Percentiles rank a stretch among this genome's conserved stretches.
phyloP scores from a whole-genome alignment of 2,113 vertebrate species.

The Tauraco erythrolophus region DNA sequence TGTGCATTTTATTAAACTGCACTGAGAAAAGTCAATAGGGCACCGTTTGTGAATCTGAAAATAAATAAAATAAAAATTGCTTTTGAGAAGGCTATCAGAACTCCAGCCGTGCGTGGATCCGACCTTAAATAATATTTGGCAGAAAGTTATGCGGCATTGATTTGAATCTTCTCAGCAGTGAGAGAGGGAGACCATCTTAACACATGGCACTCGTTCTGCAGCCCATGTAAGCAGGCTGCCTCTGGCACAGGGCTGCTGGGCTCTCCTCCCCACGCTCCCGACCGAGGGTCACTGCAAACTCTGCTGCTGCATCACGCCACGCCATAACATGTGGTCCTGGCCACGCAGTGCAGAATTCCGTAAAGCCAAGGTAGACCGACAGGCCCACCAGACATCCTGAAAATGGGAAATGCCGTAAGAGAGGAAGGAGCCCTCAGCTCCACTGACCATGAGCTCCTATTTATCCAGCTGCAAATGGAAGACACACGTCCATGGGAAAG shows the following conservation, averaged over 20 bases:
- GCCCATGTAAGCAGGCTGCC: background rate
- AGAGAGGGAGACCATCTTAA: background rate
- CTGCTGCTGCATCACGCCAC: background rate
- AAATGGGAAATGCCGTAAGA: background rate
- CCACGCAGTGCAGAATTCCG: background rate
- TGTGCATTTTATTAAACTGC: background rate
- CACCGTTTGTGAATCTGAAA: background rate
- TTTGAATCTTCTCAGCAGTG: background rate
- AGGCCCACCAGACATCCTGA: background rate
- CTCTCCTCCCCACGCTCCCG: fast-evolving
- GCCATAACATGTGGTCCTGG: fast-evolving
- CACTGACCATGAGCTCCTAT: background rate
- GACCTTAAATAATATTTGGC: background rate
- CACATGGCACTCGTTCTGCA: fast-evolving
- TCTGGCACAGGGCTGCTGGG: background rate
- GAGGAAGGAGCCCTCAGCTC: background rate
- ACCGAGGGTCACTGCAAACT: fast-evolving
- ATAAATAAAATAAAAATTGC: conserved; percentile 7
- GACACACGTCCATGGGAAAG: background rate
- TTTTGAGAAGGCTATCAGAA: background rate
- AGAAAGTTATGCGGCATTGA: background rate
- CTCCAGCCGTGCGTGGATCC: background rate
- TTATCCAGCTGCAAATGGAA: background rate
- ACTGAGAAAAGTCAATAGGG: background rate
- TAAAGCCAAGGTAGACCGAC: background rate